Conservation (phyloP, 2,888 invertebrate species). For the Bombyx huttoni region DNA sequence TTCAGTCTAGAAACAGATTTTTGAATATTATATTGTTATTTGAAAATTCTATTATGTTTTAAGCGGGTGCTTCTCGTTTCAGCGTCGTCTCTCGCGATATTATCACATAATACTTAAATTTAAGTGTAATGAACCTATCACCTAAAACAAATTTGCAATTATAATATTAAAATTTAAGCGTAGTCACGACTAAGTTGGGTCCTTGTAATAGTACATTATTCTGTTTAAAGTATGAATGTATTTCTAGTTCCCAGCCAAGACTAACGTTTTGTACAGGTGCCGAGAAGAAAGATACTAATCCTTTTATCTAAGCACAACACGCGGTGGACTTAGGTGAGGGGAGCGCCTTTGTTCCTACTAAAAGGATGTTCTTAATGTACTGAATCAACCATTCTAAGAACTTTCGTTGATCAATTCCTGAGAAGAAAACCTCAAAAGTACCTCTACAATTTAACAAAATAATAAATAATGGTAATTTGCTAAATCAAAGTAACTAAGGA, state of each 20-base stretch:
- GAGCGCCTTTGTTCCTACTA: neutral
- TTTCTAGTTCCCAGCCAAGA: conserved; percentile 1
- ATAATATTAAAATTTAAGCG: neutral
- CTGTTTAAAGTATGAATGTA: conserved; percentile 1
- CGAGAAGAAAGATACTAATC: conserved; percentile 49
- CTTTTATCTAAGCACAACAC: conserved; percentile 57
- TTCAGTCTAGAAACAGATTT: neutral
- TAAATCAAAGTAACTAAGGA: too few relatives aligned
- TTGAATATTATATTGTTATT: neutral
- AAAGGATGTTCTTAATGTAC: neutral
- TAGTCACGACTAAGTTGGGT: neutral
- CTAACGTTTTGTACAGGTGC: conserved; percentile 17
- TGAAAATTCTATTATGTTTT: neutral
- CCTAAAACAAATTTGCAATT: neutral
- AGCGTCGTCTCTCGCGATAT: neutral
- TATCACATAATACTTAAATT: neutral
- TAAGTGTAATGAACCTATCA: neutral
- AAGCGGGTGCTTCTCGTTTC: neutral
- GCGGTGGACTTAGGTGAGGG: conserved; percentile 22
- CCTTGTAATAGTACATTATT: neutral
- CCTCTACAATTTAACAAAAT: too few relatives aligned
- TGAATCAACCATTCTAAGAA: too few relatives aligned
- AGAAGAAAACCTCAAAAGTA: too few relatives aligned
- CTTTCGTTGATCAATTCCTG: too few relatives aligned
- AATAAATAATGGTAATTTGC: too few relatives aligned